Percentiles rank a stretch among this genome's conserved stretches.
These are phyloP conservation scores for Drosophila repleta DNA, from an alignment of 1,140 invertebrate genomes.

Conservation along the genomic window DNA sequence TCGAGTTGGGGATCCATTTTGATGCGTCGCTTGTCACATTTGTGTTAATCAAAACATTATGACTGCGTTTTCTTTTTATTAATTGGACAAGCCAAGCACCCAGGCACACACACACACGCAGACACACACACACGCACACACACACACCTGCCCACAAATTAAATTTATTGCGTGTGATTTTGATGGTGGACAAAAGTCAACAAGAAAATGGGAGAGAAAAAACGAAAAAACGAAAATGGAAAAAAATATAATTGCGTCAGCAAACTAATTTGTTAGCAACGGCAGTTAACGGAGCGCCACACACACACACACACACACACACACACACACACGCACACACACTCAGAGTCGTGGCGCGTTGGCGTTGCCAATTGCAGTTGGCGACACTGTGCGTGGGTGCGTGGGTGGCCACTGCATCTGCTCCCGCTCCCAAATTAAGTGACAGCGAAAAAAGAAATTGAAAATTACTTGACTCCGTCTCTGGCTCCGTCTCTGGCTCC, in stretches of 20 bases:
- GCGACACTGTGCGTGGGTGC: slow-evolving; percentile 24
- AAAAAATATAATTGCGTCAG: slow-evolving; percentile 78
- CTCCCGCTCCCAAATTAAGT: slow-evolving; percentile 79
- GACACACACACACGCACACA: not conserved
- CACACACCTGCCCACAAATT: slow-evolving; percentile 56
- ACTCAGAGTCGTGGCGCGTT: slow-evolving; percentile 44
- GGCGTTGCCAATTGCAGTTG: slow-evolving; percentile 69
- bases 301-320: not conserved
- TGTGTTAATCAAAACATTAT: slow-evolving; percentile 81
- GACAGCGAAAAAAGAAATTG: slow-evolving; percentile 73
- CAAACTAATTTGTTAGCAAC: slow-evolving; percentile 73
- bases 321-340: not conserved
- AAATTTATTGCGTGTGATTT: slow-evolving; percentile 82
- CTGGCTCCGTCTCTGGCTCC: no score
- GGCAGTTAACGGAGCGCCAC: slow-evolving; percentile 2
- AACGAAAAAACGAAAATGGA: slow-evolving; percentile 44
- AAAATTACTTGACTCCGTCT: slow-evolving; percentile 52
- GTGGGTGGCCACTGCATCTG: slow-evolving; percentile 48
- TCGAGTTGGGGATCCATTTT: slow-evolving; percentile 69
- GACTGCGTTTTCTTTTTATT: slow-evolving; percentile 77
- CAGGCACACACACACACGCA: not conserved
- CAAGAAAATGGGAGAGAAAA: slow-evolving; percentile 55
- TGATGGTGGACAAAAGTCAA: slow-evolving; percentile 68
- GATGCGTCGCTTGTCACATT: slow-evolving; percentile 80
- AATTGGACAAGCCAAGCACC: slow-evolving; percentile 62